Evolutionary conservation across 2,797 vertebrate genomes (phyloP), one percentile per base, ranked within the genome.

Genomic region (Sebastolobus altivelis): DNA sequence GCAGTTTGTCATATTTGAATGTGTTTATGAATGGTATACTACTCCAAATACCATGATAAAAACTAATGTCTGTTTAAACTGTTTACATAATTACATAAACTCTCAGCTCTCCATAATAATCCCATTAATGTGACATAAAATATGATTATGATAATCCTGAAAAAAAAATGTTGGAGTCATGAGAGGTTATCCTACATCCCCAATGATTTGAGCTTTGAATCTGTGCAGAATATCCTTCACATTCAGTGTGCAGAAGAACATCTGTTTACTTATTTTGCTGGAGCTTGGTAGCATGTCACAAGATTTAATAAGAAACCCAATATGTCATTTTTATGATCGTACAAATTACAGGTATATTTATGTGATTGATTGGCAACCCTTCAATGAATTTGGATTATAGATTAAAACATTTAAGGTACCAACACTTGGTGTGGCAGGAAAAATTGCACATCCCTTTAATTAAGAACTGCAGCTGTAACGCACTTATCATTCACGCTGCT

Each of bases 121-220:
- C n/a, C 46, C 38, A 37, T 72, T 20, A 27, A 66, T 58, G 18
- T n/a, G 20, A 55, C 13, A 63, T 68, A 63, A 63, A 58, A 25
- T 60, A 10, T 20, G 31, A 54, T 61, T 37, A 55, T 43, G 11
- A 14, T 25, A 6, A 33, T 56, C 10, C 38, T 37, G 29, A 37
- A 14, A 27, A 29, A 29, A 56, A 4, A 7, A 5, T 8, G 49
- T 25, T 60, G 20, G 55, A 43, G 37, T 60, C 22, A 1, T 65
- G 22, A 3, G 37, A 65, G 18, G 33, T n/a, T 37, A 10, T 37
- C 33, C 1, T 7, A 37, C 8, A 69, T 66, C 14, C 60, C 67
- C 62, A 72, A 16, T 6, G 33, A 67, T 63, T 33, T 40, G 25
- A 65, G 38, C 54, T 69, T 12, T 22, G 16, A 13, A 16, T 59